Percentiles rank a stretch among this genome's conserved stretches.
These are phyloP conservation scores for Sebastes fasciatus DNA, from an alignment of 2,113 vertebrate genomes.

Conservation along the genomic window DNA sequence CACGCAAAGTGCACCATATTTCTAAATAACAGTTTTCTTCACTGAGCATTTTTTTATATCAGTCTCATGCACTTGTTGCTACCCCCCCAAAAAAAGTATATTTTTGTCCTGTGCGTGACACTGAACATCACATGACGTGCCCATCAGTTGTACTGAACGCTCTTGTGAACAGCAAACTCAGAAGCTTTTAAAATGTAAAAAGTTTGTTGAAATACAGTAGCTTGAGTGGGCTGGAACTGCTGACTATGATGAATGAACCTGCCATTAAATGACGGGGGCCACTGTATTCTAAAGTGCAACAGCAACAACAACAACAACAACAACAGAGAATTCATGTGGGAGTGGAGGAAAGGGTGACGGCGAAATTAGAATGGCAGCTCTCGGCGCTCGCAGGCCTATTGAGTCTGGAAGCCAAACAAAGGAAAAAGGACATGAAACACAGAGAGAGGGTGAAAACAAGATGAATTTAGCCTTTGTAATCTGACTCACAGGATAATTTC, in stretches of 20 bases:
- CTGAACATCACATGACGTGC: constrained; percentile 5
- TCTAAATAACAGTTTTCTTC: background rate
- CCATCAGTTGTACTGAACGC: constrained; percentile 18
- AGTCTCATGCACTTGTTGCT: too few relatives aligned
- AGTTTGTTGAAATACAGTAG: constrained; percentile 49
- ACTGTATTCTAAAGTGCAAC: constrained; percentile 60
- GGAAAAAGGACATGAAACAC: constrained; percentile 7
- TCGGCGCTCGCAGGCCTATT: constrained; percentile 19
- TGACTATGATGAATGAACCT: constrained; percentile 71
- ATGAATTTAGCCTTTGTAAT: constrained; percentile 50
- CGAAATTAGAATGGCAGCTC: constrained; percentile 49
- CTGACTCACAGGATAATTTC: constrained; percentile 49
- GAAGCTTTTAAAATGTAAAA: constrained; percentile 62
- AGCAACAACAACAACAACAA: constrained; percentile 44
- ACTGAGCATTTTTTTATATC: background rate
- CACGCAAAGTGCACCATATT: background rate
- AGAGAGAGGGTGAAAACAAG: background rate
- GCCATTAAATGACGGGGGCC: constrained; percentile 49
- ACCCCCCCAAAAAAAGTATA: background rate
- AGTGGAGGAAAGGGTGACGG: constrained; percentile 43
- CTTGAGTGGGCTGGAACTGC: constrained; percentile 65
- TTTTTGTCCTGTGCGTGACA: constrained; percentile 3
- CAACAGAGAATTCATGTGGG: constrained; percentile 52
- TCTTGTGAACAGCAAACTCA: constrained; percentile 22
- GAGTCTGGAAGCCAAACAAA: constrained; percentile 47